Evolutionary conservation across 64 coral and sea anemone genomes (phyloP), one percentile per base, ranked within the genome.

Genomic region (Dendronephthya gigantea): DNA sequence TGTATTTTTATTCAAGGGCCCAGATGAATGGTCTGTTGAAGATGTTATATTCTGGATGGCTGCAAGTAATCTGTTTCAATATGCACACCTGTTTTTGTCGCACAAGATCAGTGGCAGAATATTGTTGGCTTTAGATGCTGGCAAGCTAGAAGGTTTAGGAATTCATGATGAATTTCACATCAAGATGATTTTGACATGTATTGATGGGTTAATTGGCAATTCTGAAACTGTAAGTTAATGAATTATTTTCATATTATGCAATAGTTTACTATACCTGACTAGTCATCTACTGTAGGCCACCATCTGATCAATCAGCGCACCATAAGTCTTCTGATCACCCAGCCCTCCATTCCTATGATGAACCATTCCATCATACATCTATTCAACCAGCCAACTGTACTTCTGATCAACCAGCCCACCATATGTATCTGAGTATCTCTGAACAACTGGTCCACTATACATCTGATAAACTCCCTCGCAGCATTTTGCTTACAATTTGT

Each of bases 31-130:
- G 91, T 36, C 49, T 35, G 50, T 83, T 9, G 70, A 89, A 37
- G 87, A 92, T 89, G 91, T 92, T 4, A 85, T 92, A 39, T 6
- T 62, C 22, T 92, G 91, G 91, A 48, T 92, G 14, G 91, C 91
- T 19, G 86, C 81, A 5, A 92, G 87, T 14, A 89, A 89, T 49
- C 31, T 86, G 11, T 92, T 86, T 51, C 30, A 68, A 0, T 92
- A 89, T 86, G 91, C 91, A 27, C 72, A 92, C 33, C 19, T 86
- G 39, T 92, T 92, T 56, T 41, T 70, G 81, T 84, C 84, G 70
- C 29, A 66, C 83, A 70, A 84, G 39, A 86, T 92, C 0, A 40
- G 45, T 82, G 91, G 91, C 28, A 14, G 2, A 1, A 83, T 82
- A 68, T 35, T 92, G 17, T 68, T 49, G 7, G 23, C 14, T 36